phyloP scores from a whole-genome alignment of 2,888 invertebrate species.

The Tachina lurida region DNA sequence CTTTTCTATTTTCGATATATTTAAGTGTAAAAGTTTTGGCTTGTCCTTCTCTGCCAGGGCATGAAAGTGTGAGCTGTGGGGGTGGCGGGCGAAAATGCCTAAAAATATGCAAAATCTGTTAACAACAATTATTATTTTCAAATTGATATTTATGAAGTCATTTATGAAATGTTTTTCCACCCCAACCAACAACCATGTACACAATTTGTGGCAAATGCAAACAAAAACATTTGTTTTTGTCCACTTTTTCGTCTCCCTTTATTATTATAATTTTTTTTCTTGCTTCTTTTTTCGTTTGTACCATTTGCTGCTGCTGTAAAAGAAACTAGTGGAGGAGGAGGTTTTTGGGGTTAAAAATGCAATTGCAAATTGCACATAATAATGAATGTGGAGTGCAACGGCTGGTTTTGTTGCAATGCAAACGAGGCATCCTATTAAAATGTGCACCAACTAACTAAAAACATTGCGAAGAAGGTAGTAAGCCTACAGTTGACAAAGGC shows the following conservation, averaged over 20 bases:
- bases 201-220: conserved; percentile 73
- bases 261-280: conserved; percentile 32
- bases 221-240: conserved; percentile 53
- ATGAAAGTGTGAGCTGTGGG: background rate
- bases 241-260: conserved; percentile 53
- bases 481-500: conserved; percentile 31
- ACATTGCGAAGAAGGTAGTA: conserved; percentile 32
- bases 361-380: conserved; percentile 78
- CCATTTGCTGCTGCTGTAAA: conserved; percentile 1
- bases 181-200: conserved; percentile 78
- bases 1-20: conserved; percentile 39
- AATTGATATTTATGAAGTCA: conserved; percentile 81
- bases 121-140: conserved; percentile 76
- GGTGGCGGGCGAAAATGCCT: conserved; percentile 25
- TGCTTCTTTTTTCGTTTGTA: conserved; percentile 9
- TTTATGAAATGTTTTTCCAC: conserved; percentile 79
- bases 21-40: conserved; percentile 1
- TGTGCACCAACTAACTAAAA: conserved; percentile 31
- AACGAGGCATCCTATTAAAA: conserved; percentile 46
- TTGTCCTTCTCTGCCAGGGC: background rate
- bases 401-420: conserved; percentile 57
- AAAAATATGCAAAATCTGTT: conserved; percentile 74
- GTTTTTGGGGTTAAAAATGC: conserved; percentile 66
- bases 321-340: background rate
- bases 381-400: conserved; percentile 53